Conservation (phyloP, 53 echinoderm and acorn worm species). For the Echinarachnius parma region DNA sequence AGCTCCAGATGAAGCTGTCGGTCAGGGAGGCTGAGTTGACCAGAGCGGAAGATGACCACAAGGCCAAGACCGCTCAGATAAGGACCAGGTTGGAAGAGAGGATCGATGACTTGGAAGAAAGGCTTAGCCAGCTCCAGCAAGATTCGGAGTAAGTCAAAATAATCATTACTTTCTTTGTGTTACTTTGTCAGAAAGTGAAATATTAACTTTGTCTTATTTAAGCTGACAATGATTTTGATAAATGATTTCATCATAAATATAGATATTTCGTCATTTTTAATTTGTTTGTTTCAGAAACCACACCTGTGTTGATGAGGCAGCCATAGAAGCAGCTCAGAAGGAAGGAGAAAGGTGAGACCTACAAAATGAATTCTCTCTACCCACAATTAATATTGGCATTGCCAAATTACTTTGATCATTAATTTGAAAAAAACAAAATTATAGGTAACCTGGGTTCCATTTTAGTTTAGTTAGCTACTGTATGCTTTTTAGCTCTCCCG, state of each 20-base stretch:
- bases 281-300: constrained; percentile 33
- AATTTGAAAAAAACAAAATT: too few relatives aligned
- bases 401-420: too few relatives aligned
- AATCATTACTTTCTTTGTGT: too few relatives aligned
- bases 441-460: too few relatives aligned
- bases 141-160: constrained; percentile 34
- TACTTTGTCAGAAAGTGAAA: too few relatives aligned
- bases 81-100: constrained; percentile 33
- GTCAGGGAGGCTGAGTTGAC: constrained; percentile 45
- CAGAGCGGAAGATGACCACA: constrained; percentile 25
- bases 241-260: too few relatives aligned
- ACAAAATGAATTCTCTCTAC: background rate
- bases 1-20: constrained; percentile 76
- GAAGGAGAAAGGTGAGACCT: constrained; percentile 42
- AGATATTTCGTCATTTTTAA: background rate
- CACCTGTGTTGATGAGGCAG: constrained; percentile 18
- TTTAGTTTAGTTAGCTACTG: too few relatives aligned
- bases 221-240: too few relatives aligned
- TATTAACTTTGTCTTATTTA: too few relatives aligned
- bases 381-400: background rate
- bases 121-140: constrained; percentile 6
- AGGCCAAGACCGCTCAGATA: constrained; percentile 8
- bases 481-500: too few relatives aligned
- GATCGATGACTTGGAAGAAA: constrained; percentile 33
- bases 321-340: constrained; percentile 38